phyloP scores from a whole-genome alignment of 2,113 vertebrate genomes.

The Nansenia antarctica region DNA sequence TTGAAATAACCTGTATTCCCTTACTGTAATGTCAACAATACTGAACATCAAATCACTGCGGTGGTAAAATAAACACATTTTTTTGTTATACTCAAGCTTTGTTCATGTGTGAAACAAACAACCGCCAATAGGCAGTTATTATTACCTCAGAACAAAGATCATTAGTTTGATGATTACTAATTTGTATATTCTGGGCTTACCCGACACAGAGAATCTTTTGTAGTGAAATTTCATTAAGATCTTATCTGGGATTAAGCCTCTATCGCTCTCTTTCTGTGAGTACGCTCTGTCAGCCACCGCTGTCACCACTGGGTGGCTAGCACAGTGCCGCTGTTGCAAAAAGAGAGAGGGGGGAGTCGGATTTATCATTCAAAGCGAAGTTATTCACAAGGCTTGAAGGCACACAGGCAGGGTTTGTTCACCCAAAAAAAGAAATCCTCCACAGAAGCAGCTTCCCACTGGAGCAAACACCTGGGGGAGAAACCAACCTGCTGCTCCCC shows the following conservation, averaged over 20 bases:
- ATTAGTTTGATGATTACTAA: constrained; percentile 63
- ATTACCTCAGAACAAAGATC: constrained; percentile 57
- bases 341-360: neutral
- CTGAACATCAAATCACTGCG: constrained; percentile 12
- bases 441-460: constrained; percentile 1
- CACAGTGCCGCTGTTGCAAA: too few relatives aligned
- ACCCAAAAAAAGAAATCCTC: constrained; percentile 16
- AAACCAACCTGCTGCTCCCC: constrained; percentile 28
- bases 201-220: constrained; percentile 56
- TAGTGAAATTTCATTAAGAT: constrained; percentile 70
- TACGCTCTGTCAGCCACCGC: constrained; percentile 28
- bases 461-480: constrained; percentile 14
- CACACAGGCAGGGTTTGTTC: constrained; percentile 33
- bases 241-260: constrained; percentile 63
- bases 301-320: constrained; percentile 25
- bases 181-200: constrained; percentile 56
- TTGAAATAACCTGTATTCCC: constrained; percentile 28
- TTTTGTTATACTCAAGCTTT: neutral
- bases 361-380: neutral
- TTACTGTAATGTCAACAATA: constrained; percentile 37
- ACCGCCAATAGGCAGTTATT: constrained; percentile 42
- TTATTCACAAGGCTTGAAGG: neutral
- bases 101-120: constrained; percentile 35
- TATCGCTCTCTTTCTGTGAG: constrained; percentile 37
- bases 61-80: constrained; percentile 3